phyloP scores from a whole-genome alignment of 1,140 invertebrate species.

The Caenorhabditis brenneri region DNA sequence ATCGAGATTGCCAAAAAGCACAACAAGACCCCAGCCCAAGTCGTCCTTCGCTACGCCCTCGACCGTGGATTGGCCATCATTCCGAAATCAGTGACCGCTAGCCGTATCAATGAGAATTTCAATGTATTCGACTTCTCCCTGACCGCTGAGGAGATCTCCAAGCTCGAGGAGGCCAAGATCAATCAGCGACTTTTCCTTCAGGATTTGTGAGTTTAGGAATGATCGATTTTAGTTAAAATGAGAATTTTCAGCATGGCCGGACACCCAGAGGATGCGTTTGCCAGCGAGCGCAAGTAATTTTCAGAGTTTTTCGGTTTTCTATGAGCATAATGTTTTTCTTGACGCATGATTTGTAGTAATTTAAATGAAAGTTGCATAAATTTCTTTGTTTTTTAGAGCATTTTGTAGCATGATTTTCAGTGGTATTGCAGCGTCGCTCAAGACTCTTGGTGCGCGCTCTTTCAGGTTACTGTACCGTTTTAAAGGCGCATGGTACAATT shows the following conservation, averaged over 20 bases:
- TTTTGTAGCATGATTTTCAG: no score
- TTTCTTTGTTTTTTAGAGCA: no score
- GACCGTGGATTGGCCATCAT: conserved; percentile 70
- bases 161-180: background rate
- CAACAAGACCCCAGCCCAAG: conserved; percentile 75
- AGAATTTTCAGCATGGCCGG: background rate
- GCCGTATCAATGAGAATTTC: conserved; percentile 71
- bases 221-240: background rate
- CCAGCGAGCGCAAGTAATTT: background rate
- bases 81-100: conserved; percentile 66
- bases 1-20: conserved; percentile 75
- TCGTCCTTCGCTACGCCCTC: conserved; percentile 71
- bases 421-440: no score
- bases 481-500: no score
- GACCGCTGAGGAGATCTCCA: conserved; percentile 50
- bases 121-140: conserved; percentile 65
- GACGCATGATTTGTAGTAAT: no score
- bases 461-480: no score
- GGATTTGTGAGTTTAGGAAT: conserved; percentile 13
- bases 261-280: background rate
- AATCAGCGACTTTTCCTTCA: conserved; percentile 18
- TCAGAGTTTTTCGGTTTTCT: no score
- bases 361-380: no score
- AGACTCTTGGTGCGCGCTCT: no score
- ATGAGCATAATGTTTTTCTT: no score